phyloP scores from a whole-genome alignment of 2,113 vertebrate genomes.

The Dasyurus viverrinus region DNA sequence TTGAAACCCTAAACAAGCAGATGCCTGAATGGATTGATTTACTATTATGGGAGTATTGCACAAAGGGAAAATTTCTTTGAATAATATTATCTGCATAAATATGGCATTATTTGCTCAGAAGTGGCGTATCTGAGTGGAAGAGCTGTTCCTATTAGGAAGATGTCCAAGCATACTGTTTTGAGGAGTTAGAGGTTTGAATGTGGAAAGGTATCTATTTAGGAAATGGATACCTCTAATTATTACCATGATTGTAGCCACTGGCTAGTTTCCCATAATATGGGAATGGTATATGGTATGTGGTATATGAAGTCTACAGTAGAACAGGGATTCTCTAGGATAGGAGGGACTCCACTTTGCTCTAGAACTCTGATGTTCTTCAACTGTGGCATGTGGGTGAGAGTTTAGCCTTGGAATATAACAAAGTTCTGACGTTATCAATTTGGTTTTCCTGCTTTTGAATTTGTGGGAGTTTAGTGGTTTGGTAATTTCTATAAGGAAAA shows the following conservation, averaged over 20 bases:
- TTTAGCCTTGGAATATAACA: background rate
- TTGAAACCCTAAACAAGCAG: background rate
- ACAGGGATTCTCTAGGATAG: background rate
- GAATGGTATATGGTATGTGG: too few species aligned
- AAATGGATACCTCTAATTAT: background rate
- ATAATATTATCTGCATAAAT: background rate
- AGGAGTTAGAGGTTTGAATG: background rate
- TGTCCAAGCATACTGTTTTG: background rate
- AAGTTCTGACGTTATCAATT: background rate
- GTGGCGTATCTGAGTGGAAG: background rate
- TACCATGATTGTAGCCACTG: background rate
- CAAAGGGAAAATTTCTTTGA: background rate
- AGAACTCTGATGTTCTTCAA: background rate
- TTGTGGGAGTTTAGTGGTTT: background rate
- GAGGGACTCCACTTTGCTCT: background rate
- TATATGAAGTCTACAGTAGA: background rate
- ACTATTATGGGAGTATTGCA: background rate
- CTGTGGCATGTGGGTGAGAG: background rate
- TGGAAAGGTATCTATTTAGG: background rate
- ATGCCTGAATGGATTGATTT: background rate
- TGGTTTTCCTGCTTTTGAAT: background rate
- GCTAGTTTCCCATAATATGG: background rate
- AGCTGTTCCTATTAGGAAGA: background rate
- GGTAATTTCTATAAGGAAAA: background rate
- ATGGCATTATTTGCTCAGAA: background rate